Percentiles rank a stretch among this genome's conserved stretches.
These are phyloP conservation scores for Chondrilla cf. caribensis DNA, from an alignment of 37 sponge, comb jelly and placozoan genomes.

Conservation along the genomic window DNA sequence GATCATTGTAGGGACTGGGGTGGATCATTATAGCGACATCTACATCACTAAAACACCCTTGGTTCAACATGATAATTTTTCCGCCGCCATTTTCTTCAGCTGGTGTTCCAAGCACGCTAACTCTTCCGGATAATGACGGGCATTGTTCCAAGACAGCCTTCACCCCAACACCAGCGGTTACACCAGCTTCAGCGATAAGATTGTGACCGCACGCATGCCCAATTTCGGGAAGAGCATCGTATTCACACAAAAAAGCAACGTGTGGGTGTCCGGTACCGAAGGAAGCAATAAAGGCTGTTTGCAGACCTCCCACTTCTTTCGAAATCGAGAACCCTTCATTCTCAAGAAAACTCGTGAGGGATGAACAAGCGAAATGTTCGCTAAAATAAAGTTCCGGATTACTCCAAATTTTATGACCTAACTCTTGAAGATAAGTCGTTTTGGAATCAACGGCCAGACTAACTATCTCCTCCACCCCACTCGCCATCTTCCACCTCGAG, in stretches of 20 bases:
- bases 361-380: background rate
- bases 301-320: conserved; percentile 1
- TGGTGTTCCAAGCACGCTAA: conserved; percentile 89
- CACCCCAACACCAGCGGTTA: conserved; percentile 70
- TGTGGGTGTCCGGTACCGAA: background rate
- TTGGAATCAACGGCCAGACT: background rate
- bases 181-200: conserved; percentile 80
- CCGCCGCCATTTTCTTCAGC: conserved; percentile 91
- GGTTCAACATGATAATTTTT: conserved; percentile 69
- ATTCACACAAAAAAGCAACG: conserved; percentile 22
- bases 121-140: conserved; percentile 27
- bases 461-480: background rate
- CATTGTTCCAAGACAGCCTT: conserved; percentile 58
- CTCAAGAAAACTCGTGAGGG: background rate
- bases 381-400: background rate
- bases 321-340: background rate
- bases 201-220: conserved; percentile 58
- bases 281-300: conserved; percentile 15
- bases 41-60: conserved; percentile 70
- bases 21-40: conserved; percentile 93
- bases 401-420: conserved; percentile 73
- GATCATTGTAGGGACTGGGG: conserved; percentile 36
- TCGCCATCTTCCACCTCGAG: no score
- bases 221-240: conserved; percentile 34
- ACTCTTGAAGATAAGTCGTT: conserved; percentile 1